A percentile compares a stretch with the other conserved stretches of the same genome.
Conservation (phyloP, 2,888 invertebrate genomes). For the Odontocolon sp. region DNA sequence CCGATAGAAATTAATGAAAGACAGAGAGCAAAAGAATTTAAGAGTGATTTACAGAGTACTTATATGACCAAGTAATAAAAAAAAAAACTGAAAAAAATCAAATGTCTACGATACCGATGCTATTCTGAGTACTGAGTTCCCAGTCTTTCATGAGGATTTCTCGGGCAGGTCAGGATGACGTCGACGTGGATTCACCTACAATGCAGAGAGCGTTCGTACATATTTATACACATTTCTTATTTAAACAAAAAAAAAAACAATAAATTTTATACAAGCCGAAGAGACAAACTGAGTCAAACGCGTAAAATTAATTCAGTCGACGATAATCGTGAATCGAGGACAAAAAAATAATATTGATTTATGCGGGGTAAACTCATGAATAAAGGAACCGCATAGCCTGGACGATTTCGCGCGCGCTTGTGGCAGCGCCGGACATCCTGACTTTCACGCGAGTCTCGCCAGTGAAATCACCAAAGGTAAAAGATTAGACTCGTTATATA, state of each 20-base stretch:
- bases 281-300: conserved; percentile 56
- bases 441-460: conserved; percentile 52
- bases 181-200: conserved; percentile 80
- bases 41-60: conserved; percentile 25
- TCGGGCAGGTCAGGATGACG: conserved; percentile 81
- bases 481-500: background rate
- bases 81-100: conserved; percentile 72
- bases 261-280: conserved; percentile 6
- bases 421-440: conserved; percentile 31
- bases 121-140: conserved; percentile 81
- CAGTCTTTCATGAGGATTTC: conserved; percentile 82
- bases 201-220: conserved; percentile 79
- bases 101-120: conserved; percentile 81
- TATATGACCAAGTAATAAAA: conserved; percentile 45
- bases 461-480: conserved; percentile 43
- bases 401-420: conserved; percentile 3
- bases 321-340: background rate
- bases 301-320: no score
- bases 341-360: background rate
- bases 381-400: background rate
- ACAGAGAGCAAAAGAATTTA: background rate
- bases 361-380: background rate
- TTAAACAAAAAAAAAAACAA: conserved; percentile 9
- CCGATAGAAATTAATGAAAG: conserved; percentile 27
- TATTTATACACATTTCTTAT: conserved; percentile 56